phyloP scores from a whole-genome alignment of 2,888 invertebrate genomes.

The Rhaphigaster nebulosa region DNA sequence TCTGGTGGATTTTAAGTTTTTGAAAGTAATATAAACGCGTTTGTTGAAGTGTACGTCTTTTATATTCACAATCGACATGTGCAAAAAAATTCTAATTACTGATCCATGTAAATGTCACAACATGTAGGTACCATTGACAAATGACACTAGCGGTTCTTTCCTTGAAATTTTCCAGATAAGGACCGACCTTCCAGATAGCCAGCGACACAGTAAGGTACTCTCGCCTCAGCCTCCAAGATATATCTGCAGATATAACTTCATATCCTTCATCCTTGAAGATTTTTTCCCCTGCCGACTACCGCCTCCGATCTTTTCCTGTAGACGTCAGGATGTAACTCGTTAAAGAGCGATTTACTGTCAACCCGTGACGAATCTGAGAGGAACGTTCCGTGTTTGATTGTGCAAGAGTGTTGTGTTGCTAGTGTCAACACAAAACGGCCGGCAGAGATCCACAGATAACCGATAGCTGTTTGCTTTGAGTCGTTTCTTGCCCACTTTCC shows the following conservation, averaged over 20 bases:
- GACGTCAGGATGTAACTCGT: background rate
- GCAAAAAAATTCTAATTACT: background rate
- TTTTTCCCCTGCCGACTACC: background rate
- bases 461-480: background rate
- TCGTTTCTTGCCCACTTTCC: background rate
- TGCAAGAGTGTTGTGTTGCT: background rate
- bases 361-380: background rate
- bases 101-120: background rate
- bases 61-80: background rate
- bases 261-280: conserved; percentile 12
- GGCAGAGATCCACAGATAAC: background rate
- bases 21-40: background rate
- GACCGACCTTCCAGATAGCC: background rate
- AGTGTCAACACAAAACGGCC: background rate
- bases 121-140: background rate
- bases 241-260: background rate
- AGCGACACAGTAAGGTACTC: conserved; percentile 17
- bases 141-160: background rate
- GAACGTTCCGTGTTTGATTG: background rate
- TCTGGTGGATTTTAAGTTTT: too few species aligned
- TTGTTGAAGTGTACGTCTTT: background rate
- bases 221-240: conserved; percentile 5
- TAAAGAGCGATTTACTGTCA: background rate
- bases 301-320: background rate
- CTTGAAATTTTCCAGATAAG: conserved; percentile 26